phyloP scores from a whole-genome alignment of 2,888 invertebrate genomes.

The Villa cingulata region DNA sequence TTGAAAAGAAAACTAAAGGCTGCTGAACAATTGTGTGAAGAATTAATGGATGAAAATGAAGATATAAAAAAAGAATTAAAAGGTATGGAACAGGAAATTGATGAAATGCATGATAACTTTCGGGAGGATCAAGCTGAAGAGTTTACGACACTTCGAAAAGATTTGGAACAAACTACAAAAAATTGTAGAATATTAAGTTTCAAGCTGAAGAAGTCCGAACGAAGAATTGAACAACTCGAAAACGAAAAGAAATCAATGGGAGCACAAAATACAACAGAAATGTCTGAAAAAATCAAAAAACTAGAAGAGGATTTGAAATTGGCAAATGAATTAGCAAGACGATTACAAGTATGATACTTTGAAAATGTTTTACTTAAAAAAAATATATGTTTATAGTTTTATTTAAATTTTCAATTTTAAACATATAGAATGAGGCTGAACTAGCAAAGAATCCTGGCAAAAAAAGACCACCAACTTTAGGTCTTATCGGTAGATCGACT shows the following conservation, averaged over 20 bases:
- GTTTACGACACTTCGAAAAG: conserved; percentile 84
- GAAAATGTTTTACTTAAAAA: neutral
- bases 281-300: conserved; percentile 57
- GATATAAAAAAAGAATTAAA: conserved; percentile 84
- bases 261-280: conserved; percentile 46
- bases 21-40: conserved; percentile 84
- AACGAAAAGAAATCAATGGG: conserved; percentile 62
- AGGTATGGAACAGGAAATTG: conserved; percentile 93
- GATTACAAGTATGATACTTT: conserved; percentile 43
- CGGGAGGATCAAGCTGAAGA: conserved; percentile 96
- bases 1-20: conserved; percentile 71
- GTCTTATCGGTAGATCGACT: conserved; percentile 42
- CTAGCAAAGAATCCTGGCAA: conserved; percentile 33
- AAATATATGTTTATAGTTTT: neutral
- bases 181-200: conserved; percentile 97
- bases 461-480: conserved; percentile 45
- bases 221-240: conserved; percentile 74
- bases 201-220: conserved; percentile 90
- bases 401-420: neutral
- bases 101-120: conserved; percentile 96
- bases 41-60: conserved; percentile 91
- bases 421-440: conserved; percentile 24
- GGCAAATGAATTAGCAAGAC: conserved; percentile 57
- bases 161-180: conserved; percentile 92
- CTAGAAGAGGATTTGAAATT: conserved; percentile 75